phyloP scores from a whole-genome alignment of 2,113 vertebrate genomes.

The Phaethornis superciliosus region DNA sequence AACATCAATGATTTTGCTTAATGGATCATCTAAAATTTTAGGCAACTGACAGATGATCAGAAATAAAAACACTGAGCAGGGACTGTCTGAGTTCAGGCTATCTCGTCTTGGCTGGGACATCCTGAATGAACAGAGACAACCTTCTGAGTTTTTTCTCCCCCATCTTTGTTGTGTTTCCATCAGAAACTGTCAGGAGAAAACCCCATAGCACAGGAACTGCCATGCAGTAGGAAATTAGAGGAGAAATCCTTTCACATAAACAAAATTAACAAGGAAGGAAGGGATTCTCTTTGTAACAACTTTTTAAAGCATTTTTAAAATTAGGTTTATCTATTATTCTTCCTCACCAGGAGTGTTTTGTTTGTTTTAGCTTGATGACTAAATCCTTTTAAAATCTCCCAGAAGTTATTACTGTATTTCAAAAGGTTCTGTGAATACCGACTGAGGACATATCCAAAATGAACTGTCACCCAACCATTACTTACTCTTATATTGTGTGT shows the following conservation, averaged over 20 bases:
- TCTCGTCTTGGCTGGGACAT: not conserved
- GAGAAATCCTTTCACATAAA: not conserved
- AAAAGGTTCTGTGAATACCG: not conserved
- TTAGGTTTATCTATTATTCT: not conserved
- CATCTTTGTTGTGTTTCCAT: not conserved
- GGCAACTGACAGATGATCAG: not conserved
- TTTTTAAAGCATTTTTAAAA: not conserved
- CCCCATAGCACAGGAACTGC: not conserved
- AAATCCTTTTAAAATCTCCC: slow-evolving; percentile 26
- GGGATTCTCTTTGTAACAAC: not conserved
- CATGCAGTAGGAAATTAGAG: not conserved
- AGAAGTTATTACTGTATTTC: slow-evolving; percentile 28
- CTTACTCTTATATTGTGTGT: not conserved
- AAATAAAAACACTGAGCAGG: not conserved
- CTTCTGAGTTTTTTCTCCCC: not conserved
- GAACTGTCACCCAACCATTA: not conserved
- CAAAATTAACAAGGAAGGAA: not conserved
- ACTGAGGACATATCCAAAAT: not conserved
- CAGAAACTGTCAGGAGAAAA: not conserved
- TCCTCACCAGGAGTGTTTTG: not conserved
- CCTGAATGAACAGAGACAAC: not conserved
- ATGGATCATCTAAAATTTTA: not conserved
- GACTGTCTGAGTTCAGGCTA: not conserved
- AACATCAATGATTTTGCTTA: not conserved
- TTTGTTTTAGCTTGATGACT: slow-evolving; percentile 13